Evolutionary conservation across 35 echinoderm and acorn worm species (phyloP), one percentile per base, ranked within the genome.

Genomic region (Patiria miniata): DNA sequence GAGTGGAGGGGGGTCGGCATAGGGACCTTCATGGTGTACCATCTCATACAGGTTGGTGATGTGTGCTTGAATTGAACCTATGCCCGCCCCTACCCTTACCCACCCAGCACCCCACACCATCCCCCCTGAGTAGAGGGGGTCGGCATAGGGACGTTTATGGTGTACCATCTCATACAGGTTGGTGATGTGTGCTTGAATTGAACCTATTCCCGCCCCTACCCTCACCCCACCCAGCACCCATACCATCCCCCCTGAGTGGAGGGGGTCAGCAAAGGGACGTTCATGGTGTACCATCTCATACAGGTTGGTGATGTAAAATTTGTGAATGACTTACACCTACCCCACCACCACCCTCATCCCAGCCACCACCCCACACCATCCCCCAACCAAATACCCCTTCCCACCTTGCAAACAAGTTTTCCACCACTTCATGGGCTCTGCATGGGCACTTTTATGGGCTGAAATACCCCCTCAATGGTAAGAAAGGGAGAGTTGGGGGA

Each of bases 201-300:
- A 12, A 12, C 42, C 12, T 12, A 4, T 12, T 12, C 42, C 42
- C 42, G 4, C 42, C 42, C 42, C 42, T 12, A 47, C 42, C 42
- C 42, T 47, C 42, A 47, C 42, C 4, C 42, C 42, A 47, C 42
- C 42, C 4, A 47, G 4, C 42, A 47, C 42, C 42, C 42, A 47
- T 47, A 47, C 12, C 4, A 47, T 47, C 42, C 12, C 12, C 42
- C n/a, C n/a, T n/a, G n/a, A n/a, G n/a, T n/a, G n/a, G 95, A 98
- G 61, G 84, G 68, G 60, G 96, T 92, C 54, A 92, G 96, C 18
- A 99, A 94, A 33, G 96, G 85, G 16, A 99, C 86, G 0, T 99
- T 99, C 77, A 99, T 99, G 96, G 93, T 99, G 9, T 99, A 99
- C 83, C 96, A 99, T 90, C 92, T 94, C 7, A 99, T 99, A 83